A percentile compares a stretch with the other conserved stretches of the same genome.
These are phyloP conservation scores for Anhinga rufa DNA, from an alignment of 2,113 vertebrate species.

Conservation along the genomic window DNA sequence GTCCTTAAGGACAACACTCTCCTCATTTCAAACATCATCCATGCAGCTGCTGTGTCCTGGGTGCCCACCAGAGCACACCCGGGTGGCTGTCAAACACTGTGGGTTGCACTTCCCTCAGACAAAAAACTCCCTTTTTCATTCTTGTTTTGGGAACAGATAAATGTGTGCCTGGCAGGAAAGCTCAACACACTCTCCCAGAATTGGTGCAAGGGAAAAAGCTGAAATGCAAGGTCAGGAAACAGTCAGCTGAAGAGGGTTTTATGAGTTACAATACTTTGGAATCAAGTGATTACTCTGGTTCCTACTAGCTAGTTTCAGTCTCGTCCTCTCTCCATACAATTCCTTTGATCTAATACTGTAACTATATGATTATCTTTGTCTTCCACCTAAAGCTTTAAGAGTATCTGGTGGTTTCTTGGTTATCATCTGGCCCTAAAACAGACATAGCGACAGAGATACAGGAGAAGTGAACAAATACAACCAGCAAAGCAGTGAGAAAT, in stretches of 20 bases:
- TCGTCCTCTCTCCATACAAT: not conserved
- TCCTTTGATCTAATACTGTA: not conserved
- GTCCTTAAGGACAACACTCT: not conserved
- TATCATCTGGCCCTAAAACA: not conserved
- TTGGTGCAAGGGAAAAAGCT: not conserved
- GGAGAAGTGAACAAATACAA: not conserved
- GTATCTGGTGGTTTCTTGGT: not conserved
- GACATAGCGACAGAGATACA: not conserved
- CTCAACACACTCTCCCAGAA: not conserved
- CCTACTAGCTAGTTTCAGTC: not conserved
- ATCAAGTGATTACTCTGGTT: not conserved
- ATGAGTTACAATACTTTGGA: not conserved
- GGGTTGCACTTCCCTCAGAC: not conserved
- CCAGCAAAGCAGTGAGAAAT: not conserved
- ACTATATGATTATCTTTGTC: not conserved
- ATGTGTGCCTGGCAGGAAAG: not conserved
- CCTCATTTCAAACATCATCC: not conserved
- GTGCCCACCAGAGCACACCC: not conserved
- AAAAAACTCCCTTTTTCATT: not conserved
- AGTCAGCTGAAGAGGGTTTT: not conserved
- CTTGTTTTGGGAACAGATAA: not conserved
- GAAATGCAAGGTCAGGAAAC: not conserved
- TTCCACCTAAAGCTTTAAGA: not conserved
- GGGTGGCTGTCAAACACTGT: not conserved
- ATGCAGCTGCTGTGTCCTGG: accelerated